Conservation (phyloP, 2,888 invertebrate species). For the Calliphora vomitoria region DNA sequence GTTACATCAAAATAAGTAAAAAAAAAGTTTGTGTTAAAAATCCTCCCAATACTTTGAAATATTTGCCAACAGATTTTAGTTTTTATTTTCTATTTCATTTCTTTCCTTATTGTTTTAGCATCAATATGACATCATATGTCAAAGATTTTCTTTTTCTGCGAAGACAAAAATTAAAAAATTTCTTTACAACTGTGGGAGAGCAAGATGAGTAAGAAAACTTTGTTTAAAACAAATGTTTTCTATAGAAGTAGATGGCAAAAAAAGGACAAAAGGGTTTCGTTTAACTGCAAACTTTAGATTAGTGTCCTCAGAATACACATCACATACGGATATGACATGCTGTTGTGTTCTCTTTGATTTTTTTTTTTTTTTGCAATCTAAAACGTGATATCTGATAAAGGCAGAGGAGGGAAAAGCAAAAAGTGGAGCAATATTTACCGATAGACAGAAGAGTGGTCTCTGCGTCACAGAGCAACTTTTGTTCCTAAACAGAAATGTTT, state of each 20-base stretch:
- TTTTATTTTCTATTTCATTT: not conserved
- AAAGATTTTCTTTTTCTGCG: slow-evolving; percentile 12
- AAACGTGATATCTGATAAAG: slow-evolving; percentile 51
- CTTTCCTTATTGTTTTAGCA: slow-evolving; percentile 32
- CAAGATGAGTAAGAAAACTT: slow-evolving; percentile 27
- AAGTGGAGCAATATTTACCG: too few species aligned
- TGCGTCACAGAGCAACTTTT: too few species aligned
- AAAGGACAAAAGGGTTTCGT: slow-evolving; percentile 45
- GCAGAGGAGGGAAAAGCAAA: slow-evolving; percentile 10
- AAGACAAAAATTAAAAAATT: slow-evolving; percentile 2
- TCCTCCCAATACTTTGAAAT: not conserved
- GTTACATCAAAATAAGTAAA: not conserved
- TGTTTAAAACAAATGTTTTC: slow-evolving; percentile 26
- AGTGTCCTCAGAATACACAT: slow-evolving; percentile 37
- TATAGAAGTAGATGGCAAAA: not conserved
- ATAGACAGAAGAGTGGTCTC: too few species aligned
- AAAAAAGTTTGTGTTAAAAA: not conserved
- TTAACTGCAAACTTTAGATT: slow-evolving; percentile 40
- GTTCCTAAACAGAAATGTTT: too few species aligned
- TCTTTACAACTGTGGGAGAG: not conserved
- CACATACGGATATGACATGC: slow-evolving; percentile 48
- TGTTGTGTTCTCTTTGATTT: slow-evolving; percentile 19
- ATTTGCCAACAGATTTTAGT: slow-evolving; percentile 10
- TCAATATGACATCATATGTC: slow-evolving; percentile 53
- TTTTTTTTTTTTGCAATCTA: slow-evolving; percentile 12